Evolutionary conservation across 1,140 invertebrate species (phyloP).

Genomic region (Camponotus pennsylvanicus): DNA sequence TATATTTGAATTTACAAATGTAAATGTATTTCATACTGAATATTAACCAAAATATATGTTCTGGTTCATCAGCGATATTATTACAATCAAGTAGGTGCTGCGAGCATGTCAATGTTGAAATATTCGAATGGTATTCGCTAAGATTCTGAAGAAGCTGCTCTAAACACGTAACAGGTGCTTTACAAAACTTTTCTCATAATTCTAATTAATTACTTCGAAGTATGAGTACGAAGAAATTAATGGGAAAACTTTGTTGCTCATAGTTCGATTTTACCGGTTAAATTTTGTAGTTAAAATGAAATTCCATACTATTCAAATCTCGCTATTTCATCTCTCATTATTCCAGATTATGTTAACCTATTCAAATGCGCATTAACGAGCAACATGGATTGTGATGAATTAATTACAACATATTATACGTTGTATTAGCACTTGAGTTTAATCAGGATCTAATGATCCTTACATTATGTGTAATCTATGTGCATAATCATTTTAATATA

Average conservation of each 20-base stretch:
- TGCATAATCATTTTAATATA: background rate
- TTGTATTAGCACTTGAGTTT: background rate
- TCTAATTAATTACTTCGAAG: constrained; percentile 66
- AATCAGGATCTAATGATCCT: background rate
- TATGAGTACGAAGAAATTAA: constrained; percentile 68
- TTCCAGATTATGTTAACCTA: background rate
- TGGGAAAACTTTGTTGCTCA: constrained; percentile 57
- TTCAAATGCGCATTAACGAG: constrained; percentile 19
- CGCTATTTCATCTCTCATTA: background rate
- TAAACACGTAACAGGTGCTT: constrained; percentile 73
- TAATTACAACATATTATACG: background rate
- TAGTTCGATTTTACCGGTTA: constrained; percentile 61
- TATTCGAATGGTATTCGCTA: constrained; percentile 35
- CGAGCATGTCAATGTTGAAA: constrained; percentile 35
- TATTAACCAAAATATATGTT: constrained; percentile 39
- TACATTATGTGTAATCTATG: background rate
- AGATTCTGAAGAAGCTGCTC: constrained; percentile 62
- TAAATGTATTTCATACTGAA: constrained; percentile 26
- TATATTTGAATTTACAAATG: background rate
- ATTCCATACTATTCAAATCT: constrained; percentile 43
- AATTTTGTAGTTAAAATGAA: constrained; percentile 63
- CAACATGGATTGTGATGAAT: background rate
- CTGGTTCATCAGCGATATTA: constrained; percentile 13
- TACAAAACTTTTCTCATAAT: constrained; percentile 65
- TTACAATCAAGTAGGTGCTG: constrained; percentile 10